Evolutionary conservation across 1,140 invertebrate genomes (phyloP), one percentile per base, ranked within the genome.

Genomic region (Propsilocerus akamusi): DNA sequence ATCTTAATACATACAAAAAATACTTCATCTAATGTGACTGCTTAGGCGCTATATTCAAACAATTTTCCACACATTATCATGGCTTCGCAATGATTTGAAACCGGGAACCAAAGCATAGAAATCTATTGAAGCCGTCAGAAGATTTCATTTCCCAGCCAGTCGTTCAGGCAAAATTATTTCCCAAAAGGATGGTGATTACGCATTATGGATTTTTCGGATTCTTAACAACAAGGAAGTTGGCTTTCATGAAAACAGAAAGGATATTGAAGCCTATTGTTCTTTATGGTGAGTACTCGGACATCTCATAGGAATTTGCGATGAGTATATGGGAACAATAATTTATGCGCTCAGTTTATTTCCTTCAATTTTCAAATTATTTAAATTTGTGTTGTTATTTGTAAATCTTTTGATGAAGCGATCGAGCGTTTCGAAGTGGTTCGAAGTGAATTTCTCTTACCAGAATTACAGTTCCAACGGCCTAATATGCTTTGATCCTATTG

Each of bases 171-270:
- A 66, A 2, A 60, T 72, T 5, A 72, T 76, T 12, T 76, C 74
- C 0, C 90, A 95, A 63, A 72, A 79, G 52, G 87, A 77, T 94
- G 75, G 79, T 78, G 0, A 56, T 91, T 1, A 89, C 90, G 0
- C 84, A 86, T 59, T 89, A 86, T 56, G 85, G 83, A 8, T 94
- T 95, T 57, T 77, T 93, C 54, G 89, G 87, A 2, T 78, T 81
- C 47, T 85, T 4, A 75, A 76, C 32, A 75, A 81, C 0, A 64
- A 79, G 41, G 62, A 73, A 26, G 68, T 88, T 25, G 82, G 84
- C 1, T 65, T 89, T 3, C 41, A 68, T 12, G 58, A 60, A 3
- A 69, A 68, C 14, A 55, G 68, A 7, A 69, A 77, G 22, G 80
- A 83, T 48, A 57, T 81, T 12, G 78, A 85, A 47, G 78, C 77